These are phyloP conservation scores for Megalopta genalis DNA, from an alignment of 1,140 invertebrate species.

Conservation along the genomic window DNA sequence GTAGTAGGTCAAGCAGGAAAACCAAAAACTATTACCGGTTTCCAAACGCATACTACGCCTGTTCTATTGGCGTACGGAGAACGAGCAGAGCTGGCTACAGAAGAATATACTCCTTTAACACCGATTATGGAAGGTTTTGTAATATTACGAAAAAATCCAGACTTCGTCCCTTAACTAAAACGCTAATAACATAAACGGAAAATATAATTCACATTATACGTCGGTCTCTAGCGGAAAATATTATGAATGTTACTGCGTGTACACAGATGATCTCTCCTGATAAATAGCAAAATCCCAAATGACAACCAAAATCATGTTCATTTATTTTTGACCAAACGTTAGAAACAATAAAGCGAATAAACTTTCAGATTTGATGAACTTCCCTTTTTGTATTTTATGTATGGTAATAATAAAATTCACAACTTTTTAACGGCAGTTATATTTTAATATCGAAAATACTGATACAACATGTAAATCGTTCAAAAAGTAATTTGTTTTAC, in stretches of 20 bases:
- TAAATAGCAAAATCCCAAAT: slow-evolving; percentile 1
- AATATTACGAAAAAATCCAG: slow-evolving; percentile 96
- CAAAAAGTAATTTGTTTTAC: slow-evolving; percentile 22
- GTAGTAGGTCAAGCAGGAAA: slow-evolving; percentile 99
- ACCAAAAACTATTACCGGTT: slow-evolving; percentile 99
- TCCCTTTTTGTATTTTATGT: slow-evolving; percentile 17
- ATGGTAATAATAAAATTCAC: slow-evolving; percentile 33
- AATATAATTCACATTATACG: slow-evolving; percentile 32
- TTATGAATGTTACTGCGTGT: slow-evolving; percentile 39
- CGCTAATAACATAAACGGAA: slow-evolving; percentile 4
- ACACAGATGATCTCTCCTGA: slow-evolving; percentile 6
- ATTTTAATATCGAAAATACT: slow-evolving; percentile 58
- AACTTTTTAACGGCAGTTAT: slow-evolving; percentile 41
- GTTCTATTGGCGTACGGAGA: slow-evolving; percentile 98
- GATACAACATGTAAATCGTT: slow-evolving; percentile 52
- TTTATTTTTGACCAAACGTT: slow-evolving; percentile 10
- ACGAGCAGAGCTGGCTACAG: slow-evolving; percentile 97
- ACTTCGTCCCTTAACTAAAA: slow-evolving; percentile 79
- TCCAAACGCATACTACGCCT: slow-evolving; percentile 99
- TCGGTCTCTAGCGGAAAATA: slow-evolving; percentile 42
- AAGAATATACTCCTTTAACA: slow-evolving; percentile 97
- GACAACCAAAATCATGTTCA: background rate
- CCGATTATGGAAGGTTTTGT: slow-evolving; percentile 99
- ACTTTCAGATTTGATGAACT: slow-evolving; percentile 13
- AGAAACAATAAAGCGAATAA: slow-evolving; percentile 16